Percentiles rank a stretch among this genome's conserved stretches.
Conservation (phyloP, 1,140 invertebrate genomes). For the Phymastichus coffea region DNA sequence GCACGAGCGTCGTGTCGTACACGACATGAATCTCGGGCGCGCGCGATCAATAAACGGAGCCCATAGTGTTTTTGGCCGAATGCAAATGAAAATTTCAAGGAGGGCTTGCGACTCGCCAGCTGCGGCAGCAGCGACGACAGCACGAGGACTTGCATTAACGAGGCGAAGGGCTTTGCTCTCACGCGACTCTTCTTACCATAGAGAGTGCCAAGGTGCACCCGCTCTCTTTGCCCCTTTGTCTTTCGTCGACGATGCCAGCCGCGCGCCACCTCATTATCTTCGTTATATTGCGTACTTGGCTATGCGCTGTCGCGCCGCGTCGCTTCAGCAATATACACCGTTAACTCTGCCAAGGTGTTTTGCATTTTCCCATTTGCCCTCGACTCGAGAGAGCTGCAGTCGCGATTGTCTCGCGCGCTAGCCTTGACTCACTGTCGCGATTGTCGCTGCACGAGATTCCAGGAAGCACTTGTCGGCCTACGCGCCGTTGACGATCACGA, state of each 20-base stretch:
- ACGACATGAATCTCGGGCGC: no score
- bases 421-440: no score
- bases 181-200: constrained; percentile 13
- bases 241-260: not conserved
- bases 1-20: no score
- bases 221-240: not conserved
- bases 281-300: constrained; percentile 1
- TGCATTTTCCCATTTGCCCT: not conserved
- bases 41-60: no score
- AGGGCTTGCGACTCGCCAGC: not conserved
- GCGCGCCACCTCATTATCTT: constrained; percentile 6
- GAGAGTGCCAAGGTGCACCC: not conserved
- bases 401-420: not conserved
- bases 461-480: no score
- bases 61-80: not conserved
- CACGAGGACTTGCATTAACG: constrained; percentile 6
- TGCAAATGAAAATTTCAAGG: constrained; percentile 20
- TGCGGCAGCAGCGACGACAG: no score
- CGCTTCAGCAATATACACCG: no score
- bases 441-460: no score
- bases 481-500: no score
- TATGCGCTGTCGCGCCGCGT: not conserved
- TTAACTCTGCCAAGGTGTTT: not conserved
- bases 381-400: not conserved
- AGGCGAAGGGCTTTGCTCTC: not conserved